Conservation (phyloP, 2,888 invertebrate genomes). For the Girardia tigrina region DNA sequence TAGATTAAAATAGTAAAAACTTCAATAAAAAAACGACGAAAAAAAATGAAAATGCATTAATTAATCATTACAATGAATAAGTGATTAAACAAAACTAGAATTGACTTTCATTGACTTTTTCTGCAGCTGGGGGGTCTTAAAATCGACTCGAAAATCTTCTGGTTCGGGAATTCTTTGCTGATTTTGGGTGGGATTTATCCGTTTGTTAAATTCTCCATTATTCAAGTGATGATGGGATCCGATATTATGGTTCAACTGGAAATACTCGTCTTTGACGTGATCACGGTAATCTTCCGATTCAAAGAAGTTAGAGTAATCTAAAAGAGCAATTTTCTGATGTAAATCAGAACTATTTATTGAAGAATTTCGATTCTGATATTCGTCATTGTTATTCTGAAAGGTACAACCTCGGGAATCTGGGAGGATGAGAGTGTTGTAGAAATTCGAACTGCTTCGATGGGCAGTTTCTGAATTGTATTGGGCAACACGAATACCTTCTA, state of each 20-base stretch:
- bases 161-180: not conserved
- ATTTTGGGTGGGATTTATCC: not conserved
- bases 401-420: slow-evolving; percentile 7
- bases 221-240: not conserved
- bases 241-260: not conserved
- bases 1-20: no score
- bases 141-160: not conserved
- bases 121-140: not conserved
- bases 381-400: not conserved
- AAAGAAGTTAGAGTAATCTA: slow-evolving; percentile 4
- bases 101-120: not conserved
- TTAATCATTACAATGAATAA: not conserved
- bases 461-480: not conserved
- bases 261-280: not conserved
- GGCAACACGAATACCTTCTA: not conserved
- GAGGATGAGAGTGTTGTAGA: not conserved
- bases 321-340: slow-evolving; percentile 1
- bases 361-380: not conserved
- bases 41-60: slow-evolving; percentile 1
- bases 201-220: not conserved
- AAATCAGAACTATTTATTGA: not conserved
- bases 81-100: slow-evolving; percentile 7
- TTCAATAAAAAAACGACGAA: no score
- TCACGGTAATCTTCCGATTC: not conserved
- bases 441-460: not conserved